phyloP scores from a whole-genome alignment of 2,797 vertebrate species.

The Masticophis lateralis region DNA sequence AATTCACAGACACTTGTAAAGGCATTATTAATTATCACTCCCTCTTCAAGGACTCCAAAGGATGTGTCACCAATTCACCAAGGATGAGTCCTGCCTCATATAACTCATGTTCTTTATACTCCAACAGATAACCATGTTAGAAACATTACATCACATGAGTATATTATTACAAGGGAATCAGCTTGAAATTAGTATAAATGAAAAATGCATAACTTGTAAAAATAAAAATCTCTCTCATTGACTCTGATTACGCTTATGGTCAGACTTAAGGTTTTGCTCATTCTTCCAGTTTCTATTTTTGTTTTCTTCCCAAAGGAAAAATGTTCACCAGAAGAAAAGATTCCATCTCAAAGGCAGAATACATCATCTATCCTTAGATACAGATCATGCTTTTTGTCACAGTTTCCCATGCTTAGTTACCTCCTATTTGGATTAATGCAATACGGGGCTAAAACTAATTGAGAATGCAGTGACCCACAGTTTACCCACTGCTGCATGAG shows the following conservation, averaged over 20 bases:
- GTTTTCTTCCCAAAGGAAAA: not conserved
- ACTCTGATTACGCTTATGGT: not conserved
- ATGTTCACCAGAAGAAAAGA: not conserved
- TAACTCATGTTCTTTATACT: not conserved
- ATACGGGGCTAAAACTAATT: not conserved
- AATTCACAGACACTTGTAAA: not conserved
- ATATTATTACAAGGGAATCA: slow-evolving; percentile 1
- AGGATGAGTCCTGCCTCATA: not conserved
- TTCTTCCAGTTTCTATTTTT: slow-evolving; percentile 4
- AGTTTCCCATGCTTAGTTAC: not conserved
- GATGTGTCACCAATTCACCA: no score
- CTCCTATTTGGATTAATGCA: not conserved
- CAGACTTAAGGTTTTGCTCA: not conserved
- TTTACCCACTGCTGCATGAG: not conserved
- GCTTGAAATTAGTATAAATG: slow-evolving; percentile 26
- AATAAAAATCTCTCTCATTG: not conserved
- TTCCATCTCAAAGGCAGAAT: not conserved
- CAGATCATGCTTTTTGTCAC: slow-evolving; percentile 10
- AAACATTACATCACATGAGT: slow-evolving; percentile 15
- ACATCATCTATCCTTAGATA: not conserved
- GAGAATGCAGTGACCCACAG: not conserved
- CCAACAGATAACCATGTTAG: not conserved
- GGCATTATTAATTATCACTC: not conserved
- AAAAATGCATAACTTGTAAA: slow-evolving; percentile 16
- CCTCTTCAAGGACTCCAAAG: not conserved